Percentiles rank a stretch among this genome's conserved stretches.
Conservation (phyloP, 1,140 invertebrate species). For the Littorina saxatilis region DNA sequence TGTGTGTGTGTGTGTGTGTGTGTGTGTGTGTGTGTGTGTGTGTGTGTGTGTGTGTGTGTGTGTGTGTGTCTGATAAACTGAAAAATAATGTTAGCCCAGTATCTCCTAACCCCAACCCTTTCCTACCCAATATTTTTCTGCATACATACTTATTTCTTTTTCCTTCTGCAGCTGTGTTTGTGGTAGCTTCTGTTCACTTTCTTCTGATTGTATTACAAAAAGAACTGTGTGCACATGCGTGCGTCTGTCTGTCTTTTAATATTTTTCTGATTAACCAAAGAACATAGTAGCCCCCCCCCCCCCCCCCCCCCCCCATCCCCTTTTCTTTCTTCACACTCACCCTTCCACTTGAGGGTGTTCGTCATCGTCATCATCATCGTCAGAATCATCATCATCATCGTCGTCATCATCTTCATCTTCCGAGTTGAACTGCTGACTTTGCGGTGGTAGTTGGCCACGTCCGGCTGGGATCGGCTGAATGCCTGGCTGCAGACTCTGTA, state of each 20-base stretch:
- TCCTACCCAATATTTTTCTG: no score
- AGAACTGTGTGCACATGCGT: neutral
- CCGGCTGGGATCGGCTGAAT: neutral
- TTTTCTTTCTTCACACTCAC: conserved; percentile 49
- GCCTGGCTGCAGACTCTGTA: no score
- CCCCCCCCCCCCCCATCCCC: neutral
- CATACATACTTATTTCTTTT: no score
- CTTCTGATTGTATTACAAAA: neutral
- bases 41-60: no score
- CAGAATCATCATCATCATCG: conserved; percentile 57
- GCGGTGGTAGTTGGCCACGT: neutral
- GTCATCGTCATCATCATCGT: conserved; percentile 69
- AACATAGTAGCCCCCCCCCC: no score
- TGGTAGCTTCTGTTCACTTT: neutral
- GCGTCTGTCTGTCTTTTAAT: neutral
- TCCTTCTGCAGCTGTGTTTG: no score
- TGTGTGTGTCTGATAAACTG: no score
- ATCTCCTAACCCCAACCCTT: no score
- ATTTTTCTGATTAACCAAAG: no score
- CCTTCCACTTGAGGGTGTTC: conserved; percentile 74
- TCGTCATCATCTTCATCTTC: conserved; percentile 71
- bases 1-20: no score
- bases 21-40: no score
- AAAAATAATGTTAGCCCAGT: no score
- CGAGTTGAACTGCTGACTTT: conserved; percentile 57